Evolutionary conservation across 2,797 vertebrate species (phyloP).

Genomic region (Kryptolebias ocellatus): DNA sequence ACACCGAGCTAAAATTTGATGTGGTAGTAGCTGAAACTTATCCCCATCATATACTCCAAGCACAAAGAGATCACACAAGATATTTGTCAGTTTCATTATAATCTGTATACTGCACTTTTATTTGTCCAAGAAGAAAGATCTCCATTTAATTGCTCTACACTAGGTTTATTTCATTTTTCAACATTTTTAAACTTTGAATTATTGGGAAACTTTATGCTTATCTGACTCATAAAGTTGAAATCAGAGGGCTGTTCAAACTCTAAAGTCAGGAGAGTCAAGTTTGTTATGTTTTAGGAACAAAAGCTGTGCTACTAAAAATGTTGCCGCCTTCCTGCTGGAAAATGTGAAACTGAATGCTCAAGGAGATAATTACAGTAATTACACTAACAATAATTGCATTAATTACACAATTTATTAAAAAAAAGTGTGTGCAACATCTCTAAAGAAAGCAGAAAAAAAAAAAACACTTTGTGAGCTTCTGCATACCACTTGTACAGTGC

Average conservation of each 20-base stretch:
- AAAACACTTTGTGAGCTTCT: not conserved
- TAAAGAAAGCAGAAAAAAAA: constrained; percentile 5
- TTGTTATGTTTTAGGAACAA: not conserved
- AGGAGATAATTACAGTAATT: constrained; percentile 1
- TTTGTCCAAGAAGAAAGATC: not conserved
- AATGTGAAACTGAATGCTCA: not conserved
- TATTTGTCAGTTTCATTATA: no score
- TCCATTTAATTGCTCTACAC: not conserved
- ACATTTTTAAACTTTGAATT: not conserved
- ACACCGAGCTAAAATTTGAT: no score
- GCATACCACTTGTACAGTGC: not conserved
- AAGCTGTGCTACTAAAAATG: not conserved
- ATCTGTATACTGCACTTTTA: not conserved
- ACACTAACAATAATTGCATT: not conserved
- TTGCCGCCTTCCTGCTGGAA: not conserved
- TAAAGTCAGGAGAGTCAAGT: not conserved
- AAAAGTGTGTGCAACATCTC: not conserved
- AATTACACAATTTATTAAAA: not conserved
- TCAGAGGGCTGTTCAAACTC: not conserved
- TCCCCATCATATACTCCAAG: no score
- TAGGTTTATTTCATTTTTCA: not conserved
- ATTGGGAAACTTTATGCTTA: not conserved
- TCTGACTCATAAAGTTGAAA: not conserved
- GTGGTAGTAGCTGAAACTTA: no score
- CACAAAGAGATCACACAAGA: no score